Percentiles rank a stretch among this genome's conserved stretches.
phyloP scores from a whole-genome alignment of 2,888 invertebrate species.

The Theristus sp. region DNA sequence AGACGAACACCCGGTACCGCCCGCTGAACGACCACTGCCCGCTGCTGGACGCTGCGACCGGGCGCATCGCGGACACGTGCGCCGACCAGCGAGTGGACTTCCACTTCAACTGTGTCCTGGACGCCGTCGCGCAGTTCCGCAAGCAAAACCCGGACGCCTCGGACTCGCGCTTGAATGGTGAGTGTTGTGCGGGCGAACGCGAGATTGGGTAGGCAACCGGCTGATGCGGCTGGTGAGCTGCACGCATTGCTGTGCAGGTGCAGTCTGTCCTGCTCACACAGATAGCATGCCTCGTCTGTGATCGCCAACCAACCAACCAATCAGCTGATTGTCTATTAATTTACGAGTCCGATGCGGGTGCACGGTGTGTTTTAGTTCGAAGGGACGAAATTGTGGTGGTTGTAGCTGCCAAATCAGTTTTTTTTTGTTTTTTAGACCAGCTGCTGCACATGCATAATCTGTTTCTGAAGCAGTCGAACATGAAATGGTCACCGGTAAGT shows the following conservation, averaged over 20 bases:
- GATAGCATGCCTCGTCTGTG: too few species aligned
- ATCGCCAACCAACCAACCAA: too few species aligned
- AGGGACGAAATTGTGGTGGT: too few species aligned
- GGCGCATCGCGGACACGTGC: slow-evolving; percentile 20
- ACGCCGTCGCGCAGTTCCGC: slow-evolving; percentile 30
- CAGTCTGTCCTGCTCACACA: too few species aligned
- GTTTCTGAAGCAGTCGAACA: slow-evolving; percentile 27
- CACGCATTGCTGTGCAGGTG: too few species aligned
- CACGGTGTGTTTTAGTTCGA: too few species aligned
- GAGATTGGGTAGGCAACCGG: too few species aligned
- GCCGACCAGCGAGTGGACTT: slow-evolving; percentile 30
- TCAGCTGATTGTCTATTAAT: too few species aligned
- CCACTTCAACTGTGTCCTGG: slow-evolving; percentile 33
- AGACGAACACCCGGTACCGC: slow-evolving; percentile 13
- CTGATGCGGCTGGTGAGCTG: too few species aligned
- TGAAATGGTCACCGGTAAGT: slow-evolving; percentile 26
- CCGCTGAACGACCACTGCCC: slow-evolving; percentile 29
- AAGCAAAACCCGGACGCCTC: slow-evolving; percentile 4
- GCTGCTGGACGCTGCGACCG: slow-evolving; percentile 24
- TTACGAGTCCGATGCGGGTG: too few species aligned
- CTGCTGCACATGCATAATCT: slow-evolving; percentile 29
- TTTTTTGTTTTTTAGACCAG: slow-evolving; percentile 11
- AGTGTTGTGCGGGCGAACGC: too few species aligned
- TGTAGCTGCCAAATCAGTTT: too few species aligned
- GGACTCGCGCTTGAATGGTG: not conserved